Conservation (phyloP, 2,113 vertebrate genomes). For the Cryptotis parvus region DNA sequence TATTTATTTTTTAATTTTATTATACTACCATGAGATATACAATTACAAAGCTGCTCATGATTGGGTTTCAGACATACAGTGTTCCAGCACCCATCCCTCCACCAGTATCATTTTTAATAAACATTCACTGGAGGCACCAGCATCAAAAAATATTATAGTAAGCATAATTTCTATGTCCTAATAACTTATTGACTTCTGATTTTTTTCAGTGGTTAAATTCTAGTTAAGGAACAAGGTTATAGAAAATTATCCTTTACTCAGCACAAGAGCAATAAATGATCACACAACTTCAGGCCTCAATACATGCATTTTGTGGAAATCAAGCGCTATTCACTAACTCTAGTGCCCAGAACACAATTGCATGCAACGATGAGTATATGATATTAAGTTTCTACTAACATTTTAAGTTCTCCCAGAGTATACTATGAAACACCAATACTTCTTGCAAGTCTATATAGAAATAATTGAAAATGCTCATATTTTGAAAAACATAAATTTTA, state of each 20-base stretch:
- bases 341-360: neutral
- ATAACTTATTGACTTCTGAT: slow-evolving; percentile 15
- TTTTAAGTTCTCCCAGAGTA: neutral
- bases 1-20: too few species aligned
- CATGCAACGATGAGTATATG: neutral
- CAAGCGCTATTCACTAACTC: neutral
- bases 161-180: slow-evolving; percentile 43
- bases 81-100: too few species aligned
- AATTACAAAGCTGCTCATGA: too few species aligned
- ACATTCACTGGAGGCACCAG: neutral
- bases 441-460: neutral
- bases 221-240: slow-evolving; percentile 8
- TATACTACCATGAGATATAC: too few species aligned
- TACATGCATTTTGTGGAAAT: neutral
- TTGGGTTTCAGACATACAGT: too few species aligned
- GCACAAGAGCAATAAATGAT: neutral
- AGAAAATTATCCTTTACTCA: slow-evolving; percentile 30
- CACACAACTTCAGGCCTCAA: neutral
- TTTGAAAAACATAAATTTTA: slow-evolving; percentile 29
- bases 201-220: slow-evolving; percentile 33
- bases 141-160: slow-evolving; percentile 42
- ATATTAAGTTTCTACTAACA: neutral
- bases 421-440: neutral
- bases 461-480: neutral
- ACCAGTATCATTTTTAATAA: slow-evolving; percentile 34